Conservation (phyloP, 2,888 invertebrate genomes). For the Reticulitermes lucifugus region DNA sequence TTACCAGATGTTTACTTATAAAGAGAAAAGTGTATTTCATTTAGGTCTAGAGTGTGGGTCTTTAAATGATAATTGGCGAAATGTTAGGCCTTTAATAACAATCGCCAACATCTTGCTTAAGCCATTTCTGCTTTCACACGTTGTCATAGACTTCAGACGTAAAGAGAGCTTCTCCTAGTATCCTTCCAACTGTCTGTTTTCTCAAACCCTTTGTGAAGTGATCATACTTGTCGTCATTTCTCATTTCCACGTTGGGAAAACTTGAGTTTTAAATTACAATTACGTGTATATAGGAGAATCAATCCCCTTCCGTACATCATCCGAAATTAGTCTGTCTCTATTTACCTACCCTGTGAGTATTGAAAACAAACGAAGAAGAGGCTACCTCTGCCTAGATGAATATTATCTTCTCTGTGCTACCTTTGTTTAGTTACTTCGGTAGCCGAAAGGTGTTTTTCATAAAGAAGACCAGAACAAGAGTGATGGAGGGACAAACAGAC, state of each 20-base stretch:
- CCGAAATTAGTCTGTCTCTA: conserved; percentile 16
- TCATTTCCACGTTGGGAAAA: conserved; percentile 44
- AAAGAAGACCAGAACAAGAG: conserved; percentile 14
- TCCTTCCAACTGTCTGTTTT: conserved; percentile 28
- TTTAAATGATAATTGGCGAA: too few relatives aligned
- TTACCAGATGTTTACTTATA: too few relatives aligned
- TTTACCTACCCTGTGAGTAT: conserved; percentile 21
- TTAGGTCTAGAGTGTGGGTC: too few relatives aligned
- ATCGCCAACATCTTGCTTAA: not conserved
- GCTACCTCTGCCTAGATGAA: not conserved
- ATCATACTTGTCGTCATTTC: conserved; percentile 35
- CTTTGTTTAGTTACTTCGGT: conserved; percentile 25
- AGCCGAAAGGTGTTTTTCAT: conserved; percentile 36
- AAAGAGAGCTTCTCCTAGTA: not conserved
- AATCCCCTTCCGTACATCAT: not conserved
- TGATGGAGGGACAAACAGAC: not conserved
- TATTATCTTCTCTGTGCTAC: not conserved
- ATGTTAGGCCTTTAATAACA: not conserved
- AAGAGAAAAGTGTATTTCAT: too few relatives aligned
- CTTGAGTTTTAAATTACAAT: conserved; percentile 47
- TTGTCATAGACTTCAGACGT: not conserved
- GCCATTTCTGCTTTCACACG: conserved; percentile 27
- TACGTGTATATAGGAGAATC: conserved; percentile 28
- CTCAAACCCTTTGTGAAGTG: conserved; percentile 43
- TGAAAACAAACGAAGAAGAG: conserved; percentile 36